These are phyloP conservation scores for Drosophila kohkoa DNA, from an alignment of 1,140 invertebrate species.

Conservation along the genomic window DNA sequence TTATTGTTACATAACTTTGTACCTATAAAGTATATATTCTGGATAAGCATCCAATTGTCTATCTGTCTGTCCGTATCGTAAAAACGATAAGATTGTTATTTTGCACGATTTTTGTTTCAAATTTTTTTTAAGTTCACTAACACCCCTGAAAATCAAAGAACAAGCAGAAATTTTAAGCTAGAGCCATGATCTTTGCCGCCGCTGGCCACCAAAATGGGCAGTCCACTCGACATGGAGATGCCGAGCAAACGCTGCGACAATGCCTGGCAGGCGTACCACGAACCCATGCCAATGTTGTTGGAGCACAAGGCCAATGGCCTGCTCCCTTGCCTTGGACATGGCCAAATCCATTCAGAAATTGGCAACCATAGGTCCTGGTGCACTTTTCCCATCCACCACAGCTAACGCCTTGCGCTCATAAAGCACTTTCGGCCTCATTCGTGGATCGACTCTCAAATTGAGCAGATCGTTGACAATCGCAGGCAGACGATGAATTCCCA, in stretches of 20 bases:
- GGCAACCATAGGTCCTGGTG: conserved; percentile 93
- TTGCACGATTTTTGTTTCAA: too few species aligned
- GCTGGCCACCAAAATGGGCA: conserved; percentile 93
- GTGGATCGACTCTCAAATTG: conserved; percentile 29
- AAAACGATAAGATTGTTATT: too few species aligned
- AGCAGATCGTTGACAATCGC: conserved; percentile 41
- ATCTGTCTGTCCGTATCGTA: too few species aligned
- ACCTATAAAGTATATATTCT: too few species aligned
- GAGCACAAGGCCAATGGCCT: conserved; percentile 87
- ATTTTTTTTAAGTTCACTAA: too few species aligned
- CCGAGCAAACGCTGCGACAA: conserved; percentile 92
- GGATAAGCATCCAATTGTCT: too few species aligned
- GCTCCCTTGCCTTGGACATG: conserved; percentile 91
- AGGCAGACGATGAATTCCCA: conserved; percentile 87
- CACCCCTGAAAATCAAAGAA: too few species aligned
- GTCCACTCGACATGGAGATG: conserved; percentile 95
- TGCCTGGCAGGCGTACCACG: conserved; percentile 92
- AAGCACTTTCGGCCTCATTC: conserved; percentile 87
- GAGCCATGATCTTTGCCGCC: conserved; percentile 72
- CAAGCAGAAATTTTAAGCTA: too few species aligned
- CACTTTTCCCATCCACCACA: conserved; percentile 92
- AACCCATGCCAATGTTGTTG: conserved; percentile 88
- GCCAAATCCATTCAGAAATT: conserved; percentile 95
- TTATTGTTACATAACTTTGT: too few species aligned
- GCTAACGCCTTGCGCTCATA: conserved; percentile 91